These are phyloP conservation scores for Noctua janthe DNA, from an alignment of 2,888 invertebrate genomes.

Conservation along the genomic window DNA sequence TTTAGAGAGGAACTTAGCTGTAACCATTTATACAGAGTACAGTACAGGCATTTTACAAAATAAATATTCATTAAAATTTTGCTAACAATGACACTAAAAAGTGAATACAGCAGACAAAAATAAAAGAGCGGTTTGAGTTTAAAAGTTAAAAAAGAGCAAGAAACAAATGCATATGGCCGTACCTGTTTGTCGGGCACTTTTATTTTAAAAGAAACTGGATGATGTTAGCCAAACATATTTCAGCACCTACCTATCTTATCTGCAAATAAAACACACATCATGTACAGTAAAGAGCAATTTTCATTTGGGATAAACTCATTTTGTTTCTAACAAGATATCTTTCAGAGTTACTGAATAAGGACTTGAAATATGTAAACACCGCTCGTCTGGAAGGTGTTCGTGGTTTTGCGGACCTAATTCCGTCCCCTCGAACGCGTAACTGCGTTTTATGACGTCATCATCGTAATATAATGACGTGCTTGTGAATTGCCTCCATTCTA, in stretches of 20 bases:
- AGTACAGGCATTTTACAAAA: background rate
- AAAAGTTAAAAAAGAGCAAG: slow-evolving; percentile 36
- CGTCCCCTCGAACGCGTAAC: slow-evolving; percentile 75
- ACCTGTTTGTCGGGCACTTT: slow-evolving; percentile 36
- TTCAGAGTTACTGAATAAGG: slow-evolving; percentile 7
- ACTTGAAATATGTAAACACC: slow-evolving; percentile 48
- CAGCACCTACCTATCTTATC: background rate
- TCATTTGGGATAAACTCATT: background rate
- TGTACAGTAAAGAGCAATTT: background rate
- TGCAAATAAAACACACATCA: background rate
- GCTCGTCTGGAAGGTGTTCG: slow-evolving; percentile 45
- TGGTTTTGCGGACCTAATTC: slow-evolving; percentile 71
- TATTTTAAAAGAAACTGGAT: slow-evolving; percentile 17
- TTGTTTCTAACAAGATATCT: background rate
- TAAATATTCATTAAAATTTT: slow-evolving; percentile 20
- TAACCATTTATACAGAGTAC: slow-evolving; percentile 30
- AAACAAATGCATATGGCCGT: slow-evolving; percentile 27
- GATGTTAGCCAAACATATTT: background rate
- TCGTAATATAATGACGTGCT: slow-evolving; percentile 77
- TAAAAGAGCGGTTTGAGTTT: slow-evolving; percentile 28
- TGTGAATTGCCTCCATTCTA: slow-evolving; percentile 78
- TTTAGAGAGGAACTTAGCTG: slow-evolving; percentile 6
- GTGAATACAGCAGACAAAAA: slow-evolving; percentile 37
- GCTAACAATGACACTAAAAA: slow-evolving; percentile 31
- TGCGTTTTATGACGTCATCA: slow-evolving; percentile 79